Conservation (phyloP, 1,140 invertebrate genomes). For the Pseudoatta argentina region DNA sequence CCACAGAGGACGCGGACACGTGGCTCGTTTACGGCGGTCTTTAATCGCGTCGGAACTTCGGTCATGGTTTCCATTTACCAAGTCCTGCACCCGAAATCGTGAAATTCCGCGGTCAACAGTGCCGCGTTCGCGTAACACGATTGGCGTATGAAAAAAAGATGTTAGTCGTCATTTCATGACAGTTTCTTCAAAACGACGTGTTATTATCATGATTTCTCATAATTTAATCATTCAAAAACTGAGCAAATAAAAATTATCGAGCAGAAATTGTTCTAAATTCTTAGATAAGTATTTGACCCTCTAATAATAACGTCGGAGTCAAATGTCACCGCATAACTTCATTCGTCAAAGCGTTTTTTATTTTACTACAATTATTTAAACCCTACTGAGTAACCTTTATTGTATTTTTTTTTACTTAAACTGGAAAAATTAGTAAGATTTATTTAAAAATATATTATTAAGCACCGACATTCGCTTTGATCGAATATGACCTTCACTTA, state of each 20-base stretch:
- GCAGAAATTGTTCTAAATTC: background rate
- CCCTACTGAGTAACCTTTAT: too few relatives aligned
- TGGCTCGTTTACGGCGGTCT: constrained; percentile 57
- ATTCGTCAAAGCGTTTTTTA: too few relatives aligned
- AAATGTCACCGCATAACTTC: too few relatives aligned
- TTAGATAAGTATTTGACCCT: background rate
- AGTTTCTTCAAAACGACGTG: background rate
- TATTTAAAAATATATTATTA: too few relatives aligned
- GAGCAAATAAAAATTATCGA: background rate
- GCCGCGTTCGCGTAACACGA: background rate
- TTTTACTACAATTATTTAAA: too few relatives aligned
- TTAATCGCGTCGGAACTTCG: constrained; percentile 57
- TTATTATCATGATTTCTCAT: background rate
- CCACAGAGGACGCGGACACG: constrained; percentile 39
- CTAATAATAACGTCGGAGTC: too few relatives aligned
- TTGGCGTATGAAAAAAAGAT: background rate
- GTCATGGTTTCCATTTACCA: constrained; percentile 41
- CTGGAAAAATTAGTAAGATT: too few relatives aligned
- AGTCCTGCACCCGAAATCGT: background rate
- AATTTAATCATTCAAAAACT: background rate
- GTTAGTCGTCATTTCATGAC: background rate
- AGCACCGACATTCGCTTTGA: too few relatives aligned
- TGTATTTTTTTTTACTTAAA: too few relatives aligned
- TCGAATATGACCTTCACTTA: too few relatives aligned
- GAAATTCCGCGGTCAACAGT: constrained; percentile 25